Evolutionary conservation across 1,140 invertebrate species (phyloP).

Genomic region (Maniola jurtina): DNA sequence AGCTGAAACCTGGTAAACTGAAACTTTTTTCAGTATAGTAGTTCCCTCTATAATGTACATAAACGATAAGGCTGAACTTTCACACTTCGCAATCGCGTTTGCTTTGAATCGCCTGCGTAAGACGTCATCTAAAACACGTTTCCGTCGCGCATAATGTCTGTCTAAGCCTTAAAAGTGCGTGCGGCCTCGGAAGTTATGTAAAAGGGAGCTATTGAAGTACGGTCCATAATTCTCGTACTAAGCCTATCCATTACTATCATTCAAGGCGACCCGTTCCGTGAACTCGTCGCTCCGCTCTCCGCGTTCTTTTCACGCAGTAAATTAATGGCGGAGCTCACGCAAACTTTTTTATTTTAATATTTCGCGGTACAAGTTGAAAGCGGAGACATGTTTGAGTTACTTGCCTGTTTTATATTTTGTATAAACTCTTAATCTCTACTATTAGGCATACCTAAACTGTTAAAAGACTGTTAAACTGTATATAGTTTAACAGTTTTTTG

Average conservation of each 20-base stretch:
- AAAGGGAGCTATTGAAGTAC: conserved; percentile 44
- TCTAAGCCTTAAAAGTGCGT: conserved; percentile 29
- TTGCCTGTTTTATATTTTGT: neutral
- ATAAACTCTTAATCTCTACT: too few species aligned
- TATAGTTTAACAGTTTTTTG: too few species aligned
- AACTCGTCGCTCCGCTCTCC: conserved; percentile 39
- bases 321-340: conserved; percentile 68
- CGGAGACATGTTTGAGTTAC: neutral
- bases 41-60: too few species aligned
- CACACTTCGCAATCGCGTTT: too few species aligned
- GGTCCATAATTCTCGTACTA: conserved; percentile 51
- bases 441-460: too few species aligned
- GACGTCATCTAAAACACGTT: too few species aligned
- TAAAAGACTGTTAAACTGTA: too few species aligned
- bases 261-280: conserved; percentile 39
- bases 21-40: too few species aligned
- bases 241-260: conserved; percentile 61
- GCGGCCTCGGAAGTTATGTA: conserved; percentile 40
- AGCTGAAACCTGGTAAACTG: too few species aligned
- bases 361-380: conserved; percentile 19
- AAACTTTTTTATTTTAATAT: conserved; percentile 55
- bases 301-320: conserved; percentile 69
- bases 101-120: too few species aligned
- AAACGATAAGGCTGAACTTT: too few species aligned
- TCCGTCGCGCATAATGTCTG: too few species aligned